Conservation (phyloP, 2,888 invertebrate genomes). For the Galerucella pusilla region DNA sequence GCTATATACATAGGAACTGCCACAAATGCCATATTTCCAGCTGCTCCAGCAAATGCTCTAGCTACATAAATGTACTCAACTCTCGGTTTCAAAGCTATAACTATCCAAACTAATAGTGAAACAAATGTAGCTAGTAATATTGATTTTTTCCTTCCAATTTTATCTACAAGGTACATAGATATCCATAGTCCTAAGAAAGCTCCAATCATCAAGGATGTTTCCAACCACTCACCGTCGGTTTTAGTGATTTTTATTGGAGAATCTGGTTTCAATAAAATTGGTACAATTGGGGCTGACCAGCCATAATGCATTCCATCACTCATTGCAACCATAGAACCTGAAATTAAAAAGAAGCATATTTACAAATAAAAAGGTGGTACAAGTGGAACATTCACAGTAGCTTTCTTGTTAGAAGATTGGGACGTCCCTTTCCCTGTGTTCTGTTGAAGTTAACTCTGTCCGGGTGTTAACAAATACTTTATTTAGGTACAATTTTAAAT, state of each 20-base stretch:
- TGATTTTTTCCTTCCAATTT: constrained; percentile 59
- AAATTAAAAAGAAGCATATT: constrained; percentile 39
- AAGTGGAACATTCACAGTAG: too few species aligned
- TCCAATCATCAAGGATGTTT: constrained; percentile 55
- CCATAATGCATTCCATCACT: constrained; percentile 65
- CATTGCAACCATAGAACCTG: constrained; percentile 62
- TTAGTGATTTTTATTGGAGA: constrained; percentile 58
- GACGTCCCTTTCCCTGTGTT: too few species aligned
- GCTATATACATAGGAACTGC: constrained; percentile 64
- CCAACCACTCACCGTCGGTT: constrained; percentile 54
- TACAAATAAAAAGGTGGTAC: too few species aligned
- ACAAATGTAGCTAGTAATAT: constrained; percentile 59
- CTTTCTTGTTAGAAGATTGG: too few species aligned
- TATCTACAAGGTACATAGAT: constrained; percentile 58
- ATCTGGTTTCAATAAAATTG: constrained; percentile 59
- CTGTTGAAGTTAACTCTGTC: too few species aligned
- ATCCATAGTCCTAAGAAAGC: constrained; percentile 58
- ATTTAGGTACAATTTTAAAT: too few species aligned
- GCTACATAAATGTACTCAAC: constrained; percentile 59
- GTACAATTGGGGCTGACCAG: constrained; percentile 61
- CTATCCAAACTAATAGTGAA: constrained; percentile 60
- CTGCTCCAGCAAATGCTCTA: constrained; percentile 59
- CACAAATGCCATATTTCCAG: constrained; percentile 63
- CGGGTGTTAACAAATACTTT: too few species aligned
- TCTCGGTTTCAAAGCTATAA: constrained; percentile 58